phyloP scores from a whole-genome alignment of 2,113 vertebrate genomes.

The Ictalurus punctatus region DNA sequence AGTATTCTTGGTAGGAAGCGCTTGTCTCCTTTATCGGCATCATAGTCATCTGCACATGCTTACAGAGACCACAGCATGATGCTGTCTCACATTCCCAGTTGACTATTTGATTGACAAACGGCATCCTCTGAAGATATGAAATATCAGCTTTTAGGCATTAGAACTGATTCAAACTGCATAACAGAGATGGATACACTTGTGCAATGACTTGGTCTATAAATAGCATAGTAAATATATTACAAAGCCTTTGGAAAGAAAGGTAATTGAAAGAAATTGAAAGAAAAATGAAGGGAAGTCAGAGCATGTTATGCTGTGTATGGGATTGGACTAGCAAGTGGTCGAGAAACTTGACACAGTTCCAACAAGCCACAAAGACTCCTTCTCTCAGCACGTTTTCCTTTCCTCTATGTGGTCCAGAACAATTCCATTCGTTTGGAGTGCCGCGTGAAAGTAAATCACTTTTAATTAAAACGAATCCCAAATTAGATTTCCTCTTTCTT shows the following conservation, averaged over 20 bases:
- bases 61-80: slow-evolving; percentile 33
- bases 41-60: slow-evolving; percentile 23
- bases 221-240: not conserved
- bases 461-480: slow-evolving; percentile 78
- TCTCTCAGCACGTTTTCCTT: not conserved
- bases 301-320: not conserved
- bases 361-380: not conserved
- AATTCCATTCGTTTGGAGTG: slow-evolving; percentile 57
- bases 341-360: slow-evolving; percentile 19
- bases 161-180: not conserved
- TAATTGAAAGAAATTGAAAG: not conserved
- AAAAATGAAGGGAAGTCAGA: not conserved
- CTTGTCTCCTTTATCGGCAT: slow-evolving; percentile 21
- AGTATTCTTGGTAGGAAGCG: slow-evolving; percentile 13
- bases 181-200: not conserved
- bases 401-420: not conserved
- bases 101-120: slow-evolving; percentile 48
- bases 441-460: slow-evolving; percentile 67
- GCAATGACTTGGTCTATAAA: not conserved
- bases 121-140: slow-evolving; percentile 23
- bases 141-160: slow-evolving; percentile 31
- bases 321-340: not conserved
- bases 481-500: slow-evolving; percentile 71
- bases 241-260: not conserved
- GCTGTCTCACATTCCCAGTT: slow-evolving; percentile 33